Percentiles rank a stretch among this genome's conserved stretches.
phyloP scores from a whole-genome alignment of 2,113 vertebrate species.

The Gallinago paraguaiae region DNA sequence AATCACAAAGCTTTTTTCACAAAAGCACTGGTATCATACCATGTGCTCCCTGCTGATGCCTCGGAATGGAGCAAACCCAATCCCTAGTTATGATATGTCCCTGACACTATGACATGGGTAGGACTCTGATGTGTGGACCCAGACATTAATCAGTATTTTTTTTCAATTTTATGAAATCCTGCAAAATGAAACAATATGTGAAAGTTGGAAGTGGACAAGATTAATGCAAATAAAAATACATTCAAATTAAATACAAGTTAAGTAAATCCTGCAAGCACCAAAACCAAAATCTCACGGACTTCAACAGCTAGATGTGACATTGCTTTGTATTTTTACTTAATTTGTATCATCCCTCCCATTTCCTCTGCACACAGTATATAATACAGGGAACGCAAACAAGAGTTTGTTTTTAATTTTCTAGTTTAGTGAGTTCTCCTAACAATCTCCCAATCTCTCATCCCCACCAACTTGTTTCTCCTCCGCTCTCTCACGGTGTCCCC shows the following conservation, averaged over 20 bases:
- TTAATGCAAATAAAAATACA: background rate
- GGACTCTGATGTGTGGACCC: background rate
- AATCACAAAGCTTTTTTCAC: background rate
- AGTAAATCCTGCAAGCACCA: background rate
- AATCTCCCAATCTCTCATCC: background rate
- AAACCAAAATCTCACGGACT: background rate
- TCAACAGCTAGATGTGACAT: background rate
- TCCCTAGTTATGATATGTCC: background rate
- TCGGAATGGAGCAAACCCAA: background rate
- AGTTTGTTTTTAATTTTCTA: background rate
- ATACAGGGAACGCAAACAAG: background rate
- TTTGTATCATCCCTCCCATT: background rate
- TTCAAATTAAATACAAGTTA: background rate
- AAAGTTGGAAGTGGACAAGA: background rate
- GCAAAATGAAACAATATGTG: background rate
- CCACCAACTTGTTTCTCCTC: background rate
- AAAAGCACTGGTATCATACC: rapidly evolving
- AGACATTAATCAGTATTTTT: background rate
- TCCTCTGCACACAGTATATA: background rate
- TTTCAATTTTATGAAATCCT: background rate
- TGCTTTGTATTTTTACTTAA: background rate
- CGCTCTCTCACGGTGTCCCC: rapidly evolving
- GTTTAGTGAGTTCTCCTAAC: background rate
- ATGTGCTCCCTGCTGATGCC: background rate
- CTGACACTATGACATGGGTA: background rate